Percentiles rank a stretch among this genome's conserved stretches.
These are phyloP conservation scores for Serrognathus titanus DNA, from an alignment of 2,888 invertebrate genomes.

Conservation along the genomic window DNA sequence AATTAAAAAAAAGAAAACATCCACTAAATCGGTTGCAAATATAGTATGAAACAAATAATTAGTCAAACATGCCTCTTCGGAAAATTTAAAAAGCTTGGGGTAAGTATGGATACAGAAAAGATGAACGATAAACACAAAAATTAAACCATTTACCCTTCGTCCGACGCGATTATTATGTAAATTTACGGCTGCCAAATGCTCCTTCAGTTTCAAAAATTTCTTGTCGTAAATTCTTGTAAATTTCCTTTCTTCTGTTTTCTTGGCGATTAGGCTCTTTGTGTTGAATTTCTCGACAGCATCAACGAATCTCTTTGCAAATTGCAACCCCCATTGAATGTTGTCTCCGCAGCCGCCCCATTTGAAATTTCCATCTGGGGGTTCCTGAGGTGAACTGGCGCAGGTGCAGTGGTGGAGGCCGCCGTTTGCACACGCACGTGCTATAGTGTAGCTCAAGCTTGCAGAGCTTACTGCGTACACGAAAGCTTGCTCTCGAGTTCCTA, in stretches of 20 bases:
- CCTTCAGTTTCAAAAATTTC: slow-evolving; percentile 51
- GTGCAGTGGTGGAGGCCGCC: slow-evolving; percentile 74
- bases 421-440: slow-evolving; percentile 74
- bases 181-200: slow-evolving; percentile 67
- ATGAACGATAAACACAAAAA: too few species aligned
- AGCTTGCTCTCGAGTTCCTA: slow-evolving; percentile 66
- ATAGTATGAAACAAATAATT: too few species aligned
- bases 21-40: too few species aligned
- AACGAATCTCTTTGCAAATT: slow-evolving; percentile 69
- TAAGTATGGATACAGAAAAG: too few species aligned
- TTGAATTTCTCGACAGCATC: slow-evolving; percentile 60
- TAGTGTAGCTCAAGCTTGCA: slow-evolving; percentile 72
- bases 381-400: slow-evolving; percentile 70
- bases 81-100: too few species aligned
- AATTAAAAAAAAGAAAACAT: too few species aligned
- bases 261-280: slow-evolving; percentile 41
- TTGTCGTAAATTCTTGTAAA: slow-evolving; percentile 24
- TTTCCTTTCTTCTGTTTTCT: slow-evolving; percentile 45
- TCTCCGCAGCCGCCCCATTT: slow-evolving; percentile 89
- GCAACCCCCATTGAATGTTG: slow-evolving; percentile 70
- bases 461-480: slow-evolving; percentile 81
- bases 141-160: slow-evolving; percentile 56
- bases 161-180: slow-evolving; percentile 77
- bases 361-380: slow-evolving; percentile 64
- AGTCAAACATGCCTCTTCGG: too few species aligned